Base-by-base conservation (phyloP, 2,888 invertebrate species). In the Ornithoptera priamus region DNA sequence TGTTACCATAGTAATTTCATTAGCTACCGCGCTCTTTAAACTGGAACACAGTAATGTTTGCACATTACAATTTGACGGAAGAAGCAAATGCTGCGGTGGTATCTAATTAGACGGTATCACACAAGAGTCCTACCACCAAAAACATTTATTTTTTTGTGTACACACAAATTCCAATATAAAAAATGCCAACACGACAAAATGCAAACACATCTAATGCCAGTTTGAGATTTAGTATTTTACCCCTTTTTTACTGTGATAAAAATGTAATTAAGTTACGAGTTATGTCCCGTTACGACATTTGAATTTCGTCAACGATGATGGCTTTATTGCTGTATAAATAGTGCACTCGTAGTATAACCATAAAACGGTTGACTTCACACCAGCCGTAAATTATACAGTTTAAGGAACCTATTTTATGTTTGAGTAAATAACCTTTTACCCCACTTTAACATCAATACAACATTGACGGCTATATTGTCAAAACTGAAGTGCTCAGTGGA, bases 241-340 rank as follows among this genome's bases (percentile, higher is more conserved):
- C 7, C 8, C 5, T 53, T 53, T 53, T n/a, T 4, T 1, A 53
- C n/a, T 5, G n/a, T 5, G 1, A 58, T 58, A 58, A 20, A 30
- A 39, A 53, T 59, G 39, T 60, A 56, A 53, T 56, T n/a, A 64
- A 60, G 39, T 10, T 39, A n/a, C 22, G 42, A 59, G 50, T 63
- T 68, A 64, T 68, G 60, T 69, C 53, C 57, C 62, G 56, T 56
- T 64, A 17, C 69, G 56, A 56, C 69, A 69, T 65, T 65, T 69
- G 69, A 61, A 56, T 61, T 57, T 30, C 69, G 24, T 69, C 61
- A 61, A 30, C 61, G 65, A 20, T 65, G 69, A 69, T 57, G 68
- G 60, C 39, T 69, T 69, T 65, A 69, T 57, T 42, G 42, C 65
- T 60, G 42, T 56, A 64, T 53, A 60, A 64, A 68, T 56, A 69